Evolutionary conservation across 1,140 invertebrate species (phyloP).

Genomic region (Pogonognathellus flavescens): DNA sequence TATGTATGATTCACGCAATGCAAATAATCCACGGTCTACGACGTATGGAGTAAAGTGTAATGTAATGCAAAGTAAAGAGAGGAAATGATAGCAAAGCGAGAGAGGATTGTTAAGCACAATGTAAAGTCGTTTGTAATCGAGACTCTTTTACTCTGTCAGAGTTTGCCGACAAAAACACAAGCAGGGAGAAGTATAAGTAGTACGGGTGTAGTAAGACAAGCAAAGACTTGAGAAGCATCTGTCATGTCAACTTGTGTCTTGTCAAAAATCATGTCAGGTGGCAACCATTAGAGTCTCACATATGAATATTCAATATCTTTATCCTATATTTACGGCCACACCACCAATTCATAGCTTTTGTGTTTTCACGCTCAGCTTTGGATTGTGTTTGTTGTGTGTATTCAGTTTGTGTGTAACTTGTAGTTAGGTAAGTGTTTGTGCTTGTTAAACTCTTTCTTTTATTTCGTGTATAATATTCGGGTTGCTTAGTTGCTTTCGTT

Average conservation of each 20-base stretch:
- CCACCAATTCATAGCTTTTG: neutral
- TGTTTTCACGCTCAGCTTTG: too few species aligned
- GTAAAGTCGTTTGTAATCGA: slow-evolving; percentile 40
- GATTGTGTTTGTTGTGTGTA: too few species aligned
- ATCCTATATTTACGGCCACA: neutral
- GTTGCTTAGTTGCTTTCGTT: too few species aligned
- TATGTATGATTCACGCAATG: neutral
- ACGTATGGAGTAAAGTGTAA: neutral
- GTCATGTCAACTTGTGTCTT: slow-evolving; percentile 47
- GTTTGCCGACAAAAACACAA: slow-evolving; percentile 13
- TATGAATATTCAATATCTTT: neutral
- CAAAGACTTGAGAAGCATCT: slow-evolving; percentile 22
- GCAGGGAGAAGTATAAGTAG: neutral
- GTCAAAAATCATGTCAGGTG: slow-evolving; percentile 36
- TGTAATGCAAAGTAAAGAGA: slow-evolving; percentile 29
- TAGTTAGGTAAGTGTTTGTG: too few species aligned
- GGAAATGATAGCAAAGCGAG: slow-evolving; percentile 1
- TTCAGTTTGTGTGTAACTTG: too few species aligned
- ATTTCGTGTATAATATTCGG: too few species aligned
- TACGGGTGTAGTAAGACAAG: neutral
- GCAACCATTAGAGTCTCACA: neutral
- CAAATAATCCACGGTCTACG: neutral
- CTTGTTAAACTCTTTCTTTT: too few species aligned
- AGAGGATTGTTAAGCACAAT: neutral
- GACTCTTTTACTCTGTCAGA: slow-evolving; percentile 15